Percentiles rank a stretch among this genome's conserved stretches.
Evolutionary conservation across 1,140 invertebrate species (phyloP).

Genomic region (Zeugodacus cucurbitae): DNA sequence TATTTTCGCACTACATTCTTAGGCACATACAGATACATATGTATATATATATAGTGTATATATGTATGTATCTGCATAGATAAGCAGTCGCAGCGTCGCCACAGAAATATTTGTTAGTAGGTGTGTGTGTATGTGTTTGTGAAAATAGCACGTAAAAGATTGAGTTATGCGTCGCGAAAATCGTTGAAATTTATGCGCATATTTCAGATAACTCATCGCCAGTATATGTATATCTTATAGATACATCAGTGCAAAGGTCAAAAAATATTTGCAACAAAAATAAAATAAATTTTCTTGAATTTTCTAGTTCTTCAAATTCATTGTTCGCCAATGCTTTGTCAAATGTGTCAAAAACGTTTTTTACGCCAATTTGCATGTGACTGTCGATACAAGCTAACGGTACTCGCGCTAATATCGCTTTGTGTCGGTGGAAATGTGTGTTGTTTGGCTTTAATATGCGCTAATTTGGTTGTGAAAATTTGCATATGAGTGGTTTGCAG

Average conservation of each 20-base stretch:
- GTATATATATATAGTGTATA: too few species aligned
- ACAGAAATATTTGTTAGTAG: too few species aligned
- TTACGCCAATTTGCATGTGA: neutral
- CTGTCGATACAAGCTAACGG: neutral
- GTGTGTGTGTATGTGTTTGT: too few species aligned
- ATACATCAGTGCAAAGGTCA: too few species aligned
- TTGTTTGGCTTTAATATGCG: neutral
- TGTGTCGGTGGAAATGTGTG: neutral
- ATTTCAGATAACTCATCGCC: neutral
- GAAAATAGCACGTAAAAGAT: neutral
- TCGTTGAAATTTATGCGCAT: neutral
- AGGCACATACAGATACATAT: neutral
- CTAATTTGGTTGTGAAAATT: neutral
- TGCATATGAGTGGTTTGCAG: neutral
- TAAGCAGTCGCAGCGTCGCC: too few species aligned
- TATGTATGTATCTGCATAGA: neutral
- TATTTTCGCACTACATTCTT: neutral
- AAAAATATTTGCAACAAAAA: too few species aligned
- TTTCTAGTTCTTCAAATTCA: too few species aligned
- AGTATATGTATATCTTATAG: too few species aligned
- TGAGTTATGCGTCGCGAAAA: neutral
- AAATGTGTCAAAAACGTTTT: neutral
- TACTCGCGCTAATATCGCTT: neutral
- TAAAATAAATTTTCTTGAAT: too few species aligned
- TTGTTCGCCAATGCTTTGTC: neutral